Base-by-base conservation (phyloP, 2,888 invertebrate species). In the Deilephila elpenor region DNA sequence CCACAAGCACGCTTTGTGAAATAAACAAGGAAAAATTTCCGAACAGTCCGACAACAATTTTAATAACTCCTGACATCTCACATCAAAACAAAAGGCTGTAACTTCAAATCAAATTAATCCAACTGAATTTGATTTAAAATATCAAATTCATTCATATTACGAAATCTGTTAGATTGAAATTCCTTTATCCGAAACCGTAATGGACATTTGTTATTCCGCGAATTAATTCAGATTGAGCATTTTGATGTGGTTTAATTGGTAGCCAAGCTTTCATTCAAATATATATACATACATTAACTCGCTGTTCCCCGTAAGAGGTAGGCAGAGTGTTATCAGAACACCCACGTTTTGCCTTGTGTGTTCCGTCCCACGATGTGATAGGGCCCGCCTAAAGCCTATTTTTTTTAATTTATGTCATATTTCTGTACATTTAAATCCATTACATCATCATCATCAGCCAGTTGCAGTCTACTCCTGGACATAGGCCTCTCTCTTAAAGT, bases 61-160 rank as follows among this genome's bases (percentile, higher is more conserved):
- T 56, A 56, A n/a, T 56, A 56, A 56, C n/a, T 56, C 56, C 5
- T 14, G n/a, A 71, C 19, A 20, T 14, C 17, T 51, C 25, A 64
- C 20, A 67, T 70, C 56, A 17, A 70, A 59, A 59, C 34, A 59
- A 11, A 34, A 67, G 37, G 37, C 44, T n/a, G 56, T 56, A 44
- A 67, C 53, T 62, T 37, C 7, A 72, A 67, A 73, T 34, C 59
- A 60, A 37, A 73, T 70, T 70, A 72, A 78, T 75, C 64, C 67
- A 56, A 73, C 75, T 75, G 71, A 59, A 67, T 76, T 78, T 78
- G 78, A 81, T 80, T 79, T 76, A 77, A 78, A 75, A 78, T 71
- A 75, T 71, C 64, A 75, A 70, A 74, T 67, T 72, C 76, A 74
- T 76, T 74, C 73, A 76, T 76, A 75, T 74, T 77, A 78, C 76